Evolutionary conservation across 2,888 invertebrate species (phyloP), one percentile per base, ranked within the genome.

Genomic region (Pecten maximus): DNA sequence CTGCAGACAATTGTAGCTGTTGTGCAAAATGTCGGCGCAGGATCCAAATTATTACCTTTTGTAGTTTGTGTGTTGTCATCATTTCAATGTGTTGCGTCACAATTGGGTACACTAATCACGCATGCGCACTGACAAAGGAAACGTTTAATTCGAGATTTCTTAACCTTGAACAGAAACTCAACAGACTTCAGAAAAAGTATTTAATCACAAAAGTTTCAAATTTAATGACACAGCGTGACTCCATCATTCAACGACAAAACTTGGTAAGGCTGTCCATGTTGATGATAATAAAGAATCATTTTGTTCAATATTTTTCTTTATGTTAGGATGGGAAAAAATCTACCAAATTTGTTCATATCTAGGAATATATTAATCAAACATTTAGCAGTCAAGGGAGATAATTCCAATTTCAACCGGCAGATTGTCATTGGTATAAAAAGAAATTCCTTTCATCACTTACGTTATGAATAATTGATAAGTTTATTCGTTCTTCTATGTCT

Each of bases 71-170:
- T 35, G 74, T 74, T 15, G 74, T 74, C 74, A 74, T 74, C 28
- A 23, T 74, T 3, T 6, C 35, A 6, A 74, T 74, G 74, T 74
- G 74, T 28, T 74, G 74, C 35, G 28, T 74, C 74, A 74, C 28
- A 1, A 74, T 74, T 28, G 74, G 35, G 28, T 74, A 74, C 35
- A 74, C 19, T 28, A 35, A 15, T 35, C 74, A 74, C 74, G 16
- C 74, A 74, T 74, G 74, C 74, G 74, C 74, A 74, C 28, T 74
- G 35, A 74, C 74, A 74, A 74, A 28, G 74, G 35, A 74, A 8
- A 74, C 23, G 28, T 74, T 74, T 28, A 12, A 74, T 74, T 6
- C 35, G 19, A 74, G 74, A 74, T 35, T 74, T 74, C 12, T 74
- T 10, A 35, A 74, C 15, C 28, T 74, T 74, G 74, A 74, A 6